Base-by-base conservation (phyloP, 2,797 vertebrate genomes). In the Varecia variegata region DNA sequence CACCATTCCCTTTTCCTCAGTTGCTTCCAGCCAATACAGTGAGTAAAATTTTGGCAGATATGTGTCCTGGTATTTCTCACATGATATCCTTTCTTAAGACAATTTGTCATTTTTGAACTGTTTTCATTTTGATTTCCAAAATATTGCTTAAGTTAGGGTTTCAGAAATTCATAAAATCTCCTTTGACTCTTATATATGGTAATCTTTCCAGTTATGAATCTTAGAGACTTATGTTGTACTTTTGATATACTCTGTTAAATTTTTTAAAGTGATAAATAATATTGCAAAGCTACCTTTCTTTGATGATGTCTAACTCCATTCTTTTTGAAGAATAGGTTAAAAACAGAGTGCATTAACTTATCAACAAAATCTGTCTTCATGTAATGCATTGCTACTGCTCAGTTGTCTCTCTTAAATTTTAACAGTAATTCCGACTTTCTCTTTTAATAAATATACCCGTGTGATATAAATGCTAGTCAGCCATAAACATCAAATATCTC, bases 81-180 rank as follows among this genome's bases (percentile, higher is more conserved):
- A 3, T 8, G 6, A 5, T 43, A 10, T 25, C 0, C 8, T 74
- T 21, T 9, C 5, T 32, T 84, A 18, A 13, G 18, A 58, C 0
- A 70, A 50, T 68, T 65, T 25, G 5, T 79, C n/a, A 83, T 91
- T 18, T 92, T 56, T 52, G 23, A 38, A 73, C 18, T 45, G 3
- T 79, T 95, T 68, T 56, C 20, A 38, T 47, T 84, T 89, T 94
- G 15, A 88, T 50, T 92, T 70, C 25, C 45, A 74, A 93, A 80
- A 25, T 80, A 79, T 60, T 52, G 70, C 35, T 65, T 7, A 54
- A 25, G 27, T 89, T 32, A 70, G 10, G 4, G 54, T 83, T 52
- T 92, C 25, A 73, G 27, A 81, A 77, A 43, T 96, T 30, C 32
- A 2, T 43, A 30, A 1, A 68, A 17, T 67, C 52, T 76, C 40